Conservation (phyloP, 2,888 invertebrate genomes). For the Deilephila porcellus region DNA sequence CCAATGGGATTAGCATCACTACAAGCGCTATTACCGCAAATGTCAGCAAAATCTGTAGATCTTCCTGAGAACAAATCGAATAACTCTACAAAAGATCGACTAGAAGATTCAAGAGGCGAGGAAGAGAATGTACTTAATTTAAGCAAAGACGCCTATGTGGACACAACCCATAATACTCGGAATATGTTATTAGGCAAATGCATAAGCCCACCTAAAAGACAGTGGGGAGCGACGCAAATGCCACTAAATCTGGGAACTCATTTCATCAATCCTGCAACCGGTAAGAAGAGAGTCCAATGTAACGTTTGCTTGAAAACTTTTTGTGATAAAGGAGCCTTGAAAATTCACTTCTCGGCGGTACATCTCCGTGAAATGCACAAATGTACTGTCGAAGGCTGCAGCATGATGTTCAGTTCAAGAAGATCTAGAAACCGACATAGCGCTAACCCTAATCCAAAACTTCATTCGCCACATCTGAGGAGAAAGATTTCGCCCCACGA, state of each 20-base stretch:
- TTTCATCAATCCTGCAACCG: conserved; percentile 96
- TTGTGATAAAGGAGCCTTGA: conserved; percentile 99
- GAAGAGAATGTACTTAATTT: conserved; percentile 78
- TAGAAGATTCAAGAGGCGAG: conserved; percentile 65
- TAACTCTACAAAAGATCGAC: conserved; percentile 57
- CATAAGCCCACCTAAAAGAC: conserved; percentile 90
- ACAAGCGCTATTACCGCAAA: conserved; percentile 86
- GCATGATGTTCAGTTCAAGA: conserved; percentile 99
- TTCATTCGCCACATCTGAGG: conserved; percentile 97
- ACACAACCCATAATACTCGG: conserved; percentile 73
- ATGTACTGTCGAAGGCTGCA: conserved; percentile 99
- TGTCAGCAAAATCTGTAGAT: conserved; percentile 82
- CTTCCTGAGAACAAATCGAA: conserved; percentile 71
- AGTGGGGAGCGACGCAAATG: conserved; percentile 90
- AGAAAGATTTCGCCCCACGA: conserved; percentile 98
- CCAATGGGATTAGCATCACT: conserved; percentile 86
- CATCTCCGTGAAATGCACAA: conserved; percentile 99
- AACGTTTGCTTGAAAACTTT: conserved; percentile 99
- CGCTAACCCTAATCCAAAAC: conserved; percentile 98
- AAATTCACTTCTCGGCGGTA: conserved; percentile 99
- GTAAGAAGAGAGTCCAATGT: conserved; percentile 98
- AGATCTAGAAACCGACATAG: conserved; percentile 98
- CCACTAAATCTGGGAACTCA: conserved; percentile 94
- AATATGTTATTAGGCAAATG: conserved; percentile 86
- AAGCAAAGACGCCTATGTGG: conserved; percentile 76